These are phyloP conservation scores for Thyatira batis DNA, from an alignment of 2,888 invertebrate species.

Conservation along the genomic window DNA sequence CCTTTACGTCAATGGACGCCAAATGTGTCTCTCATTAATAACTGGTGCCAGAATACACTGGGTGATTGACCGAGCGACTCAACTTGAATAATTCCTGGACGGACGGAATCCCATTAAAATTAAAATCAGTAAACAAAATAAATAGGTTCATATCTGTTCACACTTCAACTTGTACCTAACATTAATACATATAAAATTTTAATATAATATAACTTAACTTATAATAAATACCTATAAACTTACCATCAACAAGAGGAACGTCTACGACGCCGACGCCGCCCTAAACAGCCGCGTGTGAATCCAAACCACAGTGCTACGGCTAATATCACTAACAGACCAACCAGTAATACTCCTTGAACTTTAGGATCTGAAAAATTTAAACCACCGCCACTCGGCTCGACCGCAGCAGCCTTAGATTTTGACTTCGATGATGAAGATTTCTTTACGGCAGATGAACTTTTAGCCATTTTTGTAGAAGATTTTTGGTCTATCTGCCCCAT, in stretches of 20 bases:
- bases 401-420: not conserved
- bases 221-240: no score
- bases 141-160: no score
- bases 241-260: conserved; percentile 28
- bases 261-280: conserved; percentile 39
- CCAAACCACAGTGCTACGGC: conserved; percentile 51
- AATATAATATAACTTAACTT: no score
- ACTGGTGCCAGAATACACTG: no score
- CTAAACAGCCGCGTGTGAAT: conserved; percentile 45
- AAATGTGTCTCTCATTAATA: no score
- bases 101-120: no score
- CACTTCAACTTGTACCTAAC: no score
- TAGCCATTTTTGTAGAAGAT: conserved; percentile 39
- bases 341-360: conserved; percentile 44
- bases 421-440: conserved; percentile 17
- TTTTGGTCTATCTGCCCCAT: conserved; percentile 43
- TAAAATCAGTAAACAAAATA: no score
- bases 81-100: no score
- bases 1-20: no score
- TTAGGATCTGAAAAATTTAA: conserved; percentile 40
- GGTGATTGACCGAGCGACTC: no score
- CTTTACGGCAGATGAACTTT: conserved; percentile 29
- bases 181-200: not conserved
- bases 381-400: not conserved
- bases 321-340: conserved; percentile 45